Percentiles rank a stretch among this genome's conserved stretches.
phyloP scores from a whole-genome alignment of 1,140 invertebrate genomes.

The Forficula auricularia region DNA sequence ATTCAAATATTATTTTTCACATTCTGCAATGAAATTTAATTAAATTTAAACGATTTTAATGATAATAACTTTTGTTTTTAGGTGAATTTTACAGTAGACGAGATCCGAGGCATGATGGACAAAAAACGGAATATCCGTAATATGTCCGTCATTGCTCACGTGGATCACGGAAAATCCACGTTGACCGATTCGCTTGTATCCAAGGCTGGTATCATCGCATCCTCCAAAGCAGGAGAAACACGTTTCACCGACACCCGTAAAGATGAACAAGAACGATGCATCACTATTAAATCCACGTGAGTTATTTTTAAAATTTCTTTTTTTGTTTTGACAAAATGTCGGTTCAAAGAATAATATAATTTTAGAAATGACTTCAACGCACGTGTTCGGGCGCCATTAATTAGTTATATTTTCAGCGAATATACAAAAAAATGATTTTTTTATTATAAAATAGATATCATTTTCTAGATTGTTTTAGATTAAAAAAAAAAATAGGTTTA shows the following conservation, averaged over 20 bases:
- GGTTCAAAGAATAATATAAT: too few species aligned
- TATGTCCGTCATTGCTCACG: constrained; percentile 99
- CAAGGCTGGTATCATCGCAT: constrained; percentile 99
- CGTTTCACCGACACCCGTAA: constrained; percentile 98
- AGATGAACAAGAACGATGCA: constrained; percentile 98
- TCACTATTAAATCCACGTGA: constrained; percentile 99
- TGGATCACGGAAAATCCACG: constrained; percentile 99
- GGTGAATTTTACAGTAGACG: constrained; percentile 99
- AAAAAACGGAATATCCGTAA: constrained; percentile 98
- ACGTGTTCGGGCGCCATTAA: too few species aligned
- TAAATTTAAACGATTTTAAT: too few species aligned
- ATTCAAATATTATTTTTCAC: neutral
- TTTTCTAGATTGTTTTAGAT: too few species aligned
- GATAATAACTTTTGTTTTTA: constrained; percentile 28
- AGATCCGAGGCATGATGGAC: constrained; percentile 99
- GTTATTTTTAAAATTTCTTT: too few species aligned
- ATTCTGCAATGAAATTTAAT: neutral
- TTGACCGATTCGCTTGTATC: constrained; percentile 97
- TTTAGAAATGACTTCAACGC: too few species aligned
- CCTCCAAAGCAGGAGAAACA: constrained; percentile 94
- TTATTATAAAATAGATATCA: too few species aligned
- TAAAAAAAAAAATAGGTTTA: too few species aligned
- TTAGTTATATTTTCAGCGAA: too few species aligned
- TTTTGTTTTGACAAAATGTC: too few species aligned
- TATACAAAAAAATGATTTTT: too few species aligned